Base-by-base conservation (phyloP, 1,140 invertebrate species). In the Antheraea mylitta region DNA sequence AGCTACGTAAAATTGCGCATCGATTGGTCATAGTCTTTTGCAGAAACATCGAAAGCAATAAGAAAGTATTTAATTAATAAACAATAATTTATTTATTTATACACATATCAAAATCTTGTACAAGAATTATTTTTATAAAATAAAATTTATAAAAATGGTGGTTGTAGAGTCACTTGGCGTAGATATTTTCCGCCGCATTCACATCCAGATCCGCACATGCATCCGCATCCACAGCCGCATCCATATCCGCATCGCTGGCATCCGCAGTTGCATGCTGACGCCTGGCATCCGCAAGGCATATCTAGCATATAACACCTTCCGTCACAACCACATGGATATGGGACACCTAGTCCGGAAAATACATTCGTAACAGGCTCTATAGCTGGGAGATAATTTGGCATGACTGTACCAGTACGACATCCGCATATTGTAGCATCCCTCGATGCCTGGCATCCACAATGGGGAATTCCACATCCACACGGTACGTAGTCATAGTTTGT, bases 61-160 rank as follows among this genome's bases (percentile, higher is more conserved):
- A 53, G 5, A 53, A 53, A 53, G 7, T 16, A 42, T 53, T 13
- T 13, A 13, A 53, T 53, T 16, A 53, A 13, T 53, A 53, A 53
- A n/a, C 8, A 53, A 53, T 53, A 53, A 13, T 53, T 53, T 16
- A n/a, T 53, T 53, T 53, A 53, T 16, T 48, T 48, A 2, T 53
- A 53, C 10, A 10, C 16, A 13, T 6, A 16, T 42, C 10, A 53
- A 0, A 53, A 53, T 53, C 11, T 53, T 53, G 13, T n/a, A 53
- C 7, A 53, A 9, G 2, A 53, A 2, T 13, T 53, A 13, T 6
- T 53, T 53, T 45, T 36, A 65, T 18, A 66, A 45, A 4, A 58
- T 42, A 64, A 13, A 5, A 38, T 58, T 72, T 72, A 81, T 63
- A 81, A 75, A 68, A 76, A 81, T 10, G 80, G 80, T 7, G 80